Evolutionary conservation across 2,888 invertebrate species (phyloP).

Genomic region (Miltochrista miniata): DNA sequence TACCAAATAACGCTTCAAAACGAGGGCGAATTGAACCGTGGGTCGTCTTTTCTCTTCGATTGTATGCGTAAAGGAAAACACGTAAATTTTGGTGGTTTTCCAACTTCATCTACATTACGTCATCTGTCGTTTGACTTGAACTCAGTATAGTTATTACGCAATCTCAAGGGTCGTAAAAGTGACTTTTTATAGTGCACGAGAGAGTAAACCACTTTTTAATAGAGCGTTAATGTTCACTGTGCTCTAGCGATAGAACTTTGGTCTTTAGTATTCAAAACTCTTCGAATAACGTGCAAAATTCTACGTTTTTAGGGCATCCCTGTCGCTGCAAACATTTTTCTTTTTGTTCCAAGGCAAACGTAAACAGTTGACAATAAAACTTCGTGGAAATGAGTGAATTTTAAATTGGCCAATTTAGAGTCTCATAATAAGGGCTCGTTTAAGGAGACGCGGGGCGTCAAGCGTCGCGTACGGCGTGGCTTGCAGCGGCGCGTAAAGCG

Average conservation of each 20-base stretch:
- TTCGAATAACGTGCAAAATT: slow-evolving; percentile 12
- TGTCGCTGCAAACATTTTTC: slow-evolving; percentile 25
- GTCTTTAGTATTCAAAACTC: slow-evolving; percentile 18
- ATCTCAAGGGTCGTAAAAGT: slow-evolving; percentile 56
- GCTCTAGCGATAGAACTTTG: slow-evolving; percentile 38
- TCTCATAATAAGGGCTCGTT: slow-evolving; percentile 44
- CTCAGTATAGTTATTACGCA: slow-evolving; percentile 48
- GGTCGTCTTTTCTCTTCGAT: too few relatives aligned
- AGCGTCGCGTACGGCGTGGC: too few relatives aligned
- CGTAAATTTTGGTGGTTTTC: too few relatives aligned
- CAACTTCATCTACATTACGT: slow-evolving; percentile 38
- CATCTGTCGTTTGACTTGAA: slow-evolving; percentile 56
- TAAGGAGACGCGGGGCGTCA: too few relatives aligned
- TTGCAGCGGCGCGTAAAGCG: too few relatives aligned
- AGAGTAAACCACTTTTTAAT: slow-evolving; percentile 62
- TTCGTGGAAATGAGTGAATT: slow-evolving; percentile 40
- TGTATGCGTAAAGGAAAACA: too few relatives aligned
- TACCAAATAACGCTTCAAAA: too few relatives aligned
- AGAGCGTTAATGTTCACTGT: slow-evolving; percentile 58
- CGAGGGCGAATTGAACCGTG: too few relatives aligned
- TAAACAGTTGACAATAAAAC: slow-evolving; percentile 40
- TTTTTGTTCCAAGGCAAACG: slow-evolving; percentile 31
- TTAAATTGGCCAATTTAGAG: slow-evolving; percentile 49
- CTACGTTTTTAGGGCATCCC: slow-evolving; percentile 8
- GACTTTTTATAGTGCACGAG: slow-evolving; percentile 54